phyloP scores from a whole-genome alignment of 2,797 vertebrate species.

The Florisuga fusca region DNA sequence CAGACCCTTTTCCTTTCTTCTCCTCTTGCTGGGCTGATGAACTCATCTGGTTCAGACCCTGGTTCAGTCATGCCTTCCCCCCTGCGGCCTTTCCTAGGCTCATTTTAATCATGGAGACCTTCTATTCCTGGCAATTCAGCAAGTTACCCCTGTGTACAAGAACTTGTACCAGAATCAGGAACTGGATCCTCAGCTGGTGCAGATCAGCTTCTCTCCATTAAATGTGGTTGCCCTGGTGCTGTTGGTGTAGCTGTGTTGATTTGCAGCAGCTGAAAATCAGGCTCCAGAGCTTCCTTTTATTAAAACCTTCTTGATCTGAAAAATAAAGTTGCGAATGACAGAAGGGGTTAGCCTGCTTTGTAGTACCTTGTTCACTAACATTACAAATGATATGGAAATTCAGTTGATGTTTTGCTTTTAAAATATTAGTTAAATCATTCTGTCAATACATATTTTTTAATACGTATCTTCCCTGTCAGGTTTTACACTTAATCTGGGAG shows the following conservation, averaged over 20 bases:
- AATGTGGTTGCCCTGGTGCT: background rate
- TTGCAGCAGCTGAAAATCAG: constrained; percentile 54
- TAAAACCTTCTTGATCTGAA: constrained; percentile 52
- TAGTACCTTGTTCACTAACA: constrained; percentile 43
- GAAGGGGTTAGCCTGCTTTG: constrained; percentile 51
- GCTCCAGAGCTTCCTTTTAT: constrained; percentile 34
- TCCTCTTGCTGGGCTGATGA: background rate
- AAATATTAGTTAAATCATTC: constrained; percentile 70
- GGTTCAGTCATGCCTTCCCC: rapidly evolving
- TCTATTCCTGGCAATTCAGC: background rate
- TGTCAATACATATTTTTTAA: constrained; percentile 73
- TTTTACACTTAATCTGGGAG: constrained; percentile 66
- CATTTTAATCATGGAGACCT: background rate
- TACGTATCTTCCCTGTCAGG: constrained; percentile 63
- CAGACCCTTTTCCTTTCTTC: background rate
- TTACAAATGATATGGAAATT: constrained; percentile 58
- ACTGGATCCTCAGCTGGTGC: background rate
- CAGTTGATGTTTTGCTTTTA: constrained; percentile 66
- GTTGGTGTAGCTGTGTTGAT: background rate
- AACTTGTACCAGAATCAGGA: background rate
- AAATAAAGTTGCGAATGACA: constrained; percentile 53
- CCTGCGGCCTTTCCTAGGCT: background rate
- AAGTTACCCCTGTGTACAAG: background rate
- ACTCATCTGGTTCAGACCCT: background rate
- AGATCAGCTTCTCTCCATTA: background rate